Conservation (phyloP, 1,140 invertebrate species). For the Theocolax elegans region DNA sequence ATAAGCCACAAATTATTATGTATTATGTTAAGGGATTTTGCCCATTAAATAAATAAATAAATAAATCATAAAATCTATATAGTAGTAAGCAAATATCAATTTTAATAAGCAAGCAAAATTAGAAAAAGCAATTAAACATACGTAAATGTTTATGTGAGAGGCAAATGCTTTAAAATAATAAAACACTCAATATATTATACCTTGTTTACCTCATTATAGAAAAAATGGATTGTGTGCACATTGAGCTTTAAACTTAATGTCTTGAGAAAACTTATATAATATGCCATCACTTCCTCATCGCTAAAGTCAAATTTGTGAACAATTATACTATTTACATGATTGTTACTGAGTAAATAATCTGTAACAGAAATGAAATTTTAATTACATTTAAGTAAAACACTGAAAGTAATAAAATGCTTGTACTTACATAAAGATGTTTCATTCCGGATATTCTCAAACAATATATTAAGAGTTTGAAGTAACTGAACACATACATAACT, state of each 20-base stretch:
- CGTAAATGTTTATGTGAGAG: too few relatives aligned
- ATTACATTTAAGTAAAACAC: too few relatives aligned
- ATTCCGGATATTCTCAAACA: conserved; percentile 99
- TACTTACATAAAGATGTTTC: conserved; percentile 98
- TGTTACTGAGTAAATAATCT: conserved; percentile 99
- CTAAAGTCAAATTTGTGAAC: conserved; percentile 99
- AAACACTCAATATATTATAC: conserved; percentile 50
- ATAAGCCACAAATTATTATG: too few relatives aligned
- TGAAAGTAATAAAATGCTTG: too few relatives aligned
- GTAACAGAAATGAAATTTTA: conserved; percentile 60
- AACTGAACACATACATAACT: conserved; percentile 98
- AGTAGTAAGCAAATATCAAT: too few relatives aligned
- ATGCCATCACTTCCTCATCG: conserved; percentile 99
- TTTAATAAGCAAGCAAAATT: too few relatives aligned
- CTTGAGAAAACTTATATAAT: conserved; percentile 99
- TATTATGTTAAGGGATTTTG: too few relatives aligned
- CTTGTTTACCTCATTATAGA: conserved; percentile 95
- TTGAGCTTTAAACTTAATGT: conserved; percentile 99
- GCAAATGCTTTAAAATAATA: too few relatives aligned
- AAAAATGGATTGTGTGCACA: conserved; percentile 98
- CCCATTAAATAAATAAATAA: too few relatives aligned
- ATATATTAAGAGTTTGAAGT: conserved; percentile 97
- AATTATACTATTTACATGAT: conserved; percentile 99
- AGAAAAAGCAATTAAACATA: too few relatives aligned
- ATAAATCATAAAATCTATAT: too few relatives aligned